These are phyloP conservation scores for Vandiemenella viatica DNA, from an alignment of 2,888 invertebrate genomes.

Conservation along the genomic window DNA sequence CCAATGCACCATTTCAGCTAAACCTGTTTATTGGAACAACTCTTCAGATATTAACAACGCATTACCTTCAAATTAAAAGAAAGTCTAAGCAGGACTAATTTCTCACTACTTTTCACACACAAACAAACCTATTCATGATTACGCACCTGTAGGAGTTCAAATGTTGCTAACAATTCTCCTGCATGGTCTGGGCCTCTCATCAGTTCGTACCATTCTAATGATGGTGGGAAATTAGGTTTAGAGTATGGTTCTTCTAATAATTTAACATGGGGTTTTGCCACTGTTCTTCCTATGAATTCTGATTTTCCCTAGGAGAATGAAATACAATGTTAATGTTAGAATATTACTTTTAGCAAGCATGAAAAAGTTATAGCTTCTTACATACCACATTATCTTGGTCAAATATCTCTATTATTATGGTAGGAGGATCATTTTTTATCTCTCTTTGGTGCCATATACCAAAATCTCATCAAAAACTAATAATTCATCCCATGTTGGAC, in stretches of 20 bases:
- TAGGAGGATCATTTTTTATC: constrained; percentile 66
- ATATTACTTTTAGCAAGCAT: not conserved
- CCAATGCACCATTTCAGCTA: no score
- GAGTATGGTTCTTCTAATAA: constrained; percentile 53
- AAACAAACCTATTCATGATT: no score
- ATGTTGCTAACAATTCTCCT: constrained; percentile 74
- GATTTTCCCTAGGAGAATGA: constrained; percentile 51
- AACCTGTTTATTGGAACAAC: no score
- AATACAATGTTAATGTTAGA: not conserved
- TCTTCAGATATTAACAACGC: no score
- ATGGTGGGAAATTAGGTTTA: constrained; percentile 54
- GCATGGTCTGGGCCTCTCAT: constrained; percentile 63
- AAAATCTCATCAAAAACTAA: constrained; percentile 67
- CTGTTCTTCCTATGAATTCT: constrained; percentile 76
- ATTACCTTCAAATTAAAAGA: no score
- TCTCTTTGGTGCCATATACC: constrained; percentile 67
- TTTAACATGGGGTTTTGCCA: constrained; percentile 68
- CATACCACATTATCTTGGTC: constrained; percentile 74
- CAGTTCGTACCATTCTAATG: constrained; percentile 74
- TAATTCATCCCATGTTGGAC: constrained; percentile 86
- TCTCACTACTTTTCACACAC: no score
- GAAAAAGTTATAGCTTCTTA: not conserved
- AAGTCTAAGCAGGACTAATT: no score
- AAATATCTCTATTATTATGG: constrained; percentile 75
- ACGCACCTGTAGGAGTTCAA: constrained; percentile 74